phyloP scores from a whole-genome alignment of 1,140 invertebrate species.

The Cydia splendana region DNA sequence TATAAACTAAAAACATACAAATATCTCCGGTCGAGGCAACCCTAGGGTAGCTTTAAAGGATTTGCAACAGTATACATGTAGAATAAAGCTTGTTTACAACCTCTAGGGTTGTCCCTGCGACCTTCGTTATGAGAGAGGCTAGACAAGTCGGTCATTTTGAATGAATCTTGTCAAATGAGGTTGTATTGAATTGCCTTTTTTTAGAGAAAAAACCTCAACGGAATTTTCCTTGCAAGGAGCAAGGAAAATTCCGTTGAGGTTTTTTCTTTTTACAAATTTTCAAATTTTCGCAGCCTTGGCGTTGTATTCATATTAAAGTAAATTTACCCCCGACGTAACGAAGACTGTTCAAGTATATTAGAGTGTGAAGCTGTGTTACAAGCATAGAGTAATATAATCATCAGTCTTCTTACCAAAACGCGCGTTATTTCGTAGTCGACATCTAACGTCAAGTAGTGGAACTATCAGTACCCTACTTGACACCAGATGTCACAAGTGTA shows the following conservation, averaged over 20 bases:
- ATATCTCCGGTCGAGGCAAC: neutral
- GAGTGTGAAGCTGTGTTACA: too few relatives aligned
- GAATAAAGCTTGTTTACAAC: neutral
- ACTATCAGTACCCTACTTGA: too few relatives aligned
- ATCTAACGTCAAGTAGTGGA: too few relatives aligned
- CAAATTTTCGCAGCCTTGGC: neutral
- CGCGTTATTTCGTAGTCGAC: too few relatives aligned
- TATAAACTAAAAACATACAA: neutral
- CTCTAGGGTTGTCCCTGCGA: neutral
- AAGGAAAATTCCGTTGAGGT: too few relatives aligned
- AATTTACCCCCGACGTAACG: too few relatives aligned
- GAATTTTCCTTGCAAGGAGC: too few relatives aligned
- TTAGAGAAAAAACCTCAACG: neutral
- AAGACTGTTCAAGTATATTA: too few relatives aligned
- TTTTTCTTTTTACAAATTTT: neutral
- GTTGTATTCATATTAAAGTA: too few relatives aligned
- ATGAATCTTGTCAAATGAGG: neutral
- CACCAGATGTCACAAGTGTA: too few relatives aligned
- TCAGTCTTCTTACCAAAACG: too few relatives aligned
- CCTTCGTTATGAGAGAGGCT: neutral
- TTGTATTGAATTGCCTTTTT: neutral
- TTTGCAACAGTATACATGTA: neutral
- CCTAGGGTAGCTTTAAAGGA: neutral
- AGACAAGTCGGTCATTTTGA: neutral
- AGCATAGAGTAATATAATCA: too few relatives aligned